phyloP scores from a whole-genome alignment of 2,888 invertebrate species.

The Blastobasis lacticolella region DNA sequence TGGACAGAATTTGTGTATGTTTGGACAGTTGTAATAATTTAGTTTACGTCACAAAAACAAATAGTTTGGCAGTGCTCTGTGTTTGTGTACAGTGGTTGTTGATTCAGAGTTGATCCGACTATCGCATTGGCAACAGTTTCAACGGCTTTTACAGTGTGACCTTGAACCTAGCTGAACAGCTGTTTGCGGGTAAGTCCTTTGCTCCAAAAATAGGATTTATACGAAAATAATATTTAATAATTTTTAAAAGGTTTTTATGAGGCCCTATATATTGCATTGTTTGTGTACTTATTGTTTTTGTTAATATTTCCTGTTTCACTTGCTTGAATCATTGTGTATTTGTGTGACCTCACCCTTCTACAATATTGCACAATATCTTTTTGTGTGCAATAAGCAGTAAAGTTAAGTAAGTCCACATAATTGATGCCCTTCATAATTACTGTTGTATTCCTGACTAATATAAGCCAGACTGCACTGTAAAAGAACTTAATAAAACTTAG shows the following conservation, averaged over 20 bases:
- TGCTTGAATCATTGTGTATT: not conserved
- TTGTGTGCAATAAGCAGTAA: not conserved
- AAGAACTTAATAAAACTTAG: too few relatives aligned
- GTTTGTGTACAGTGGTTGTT: slow-evolving; percentile 44
- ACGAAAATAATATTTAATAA: not conserved
- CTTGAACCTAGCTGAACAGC: slow-evolving; percentile 55
- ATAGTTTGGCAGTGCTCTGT: slow-evolving; percentile 57
- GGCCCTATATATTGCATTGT: not conserved
- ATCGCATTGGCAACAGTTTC: slow-evolving; percentile 40
- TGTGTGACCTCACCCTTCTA: not conserved
- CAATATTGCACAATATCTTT: too few relatives aligned
- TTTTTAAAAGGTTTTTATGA: not conserved
- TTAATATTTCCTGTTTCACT: not conserved
- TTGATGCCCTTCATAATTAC: too few relatives aligned
- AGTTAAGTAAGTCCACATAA: not conserved
- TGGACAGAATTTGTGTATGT: slow-evolving; percentile 16
- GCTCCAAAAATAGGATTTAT: not conserved
- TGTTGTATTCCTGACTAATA: too few relatives aligned
- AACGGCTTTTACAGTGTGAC: slow-evolving; percentile 30
- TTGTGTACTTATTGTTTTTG: not conserved
- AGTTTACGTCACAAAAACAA: slow-evolving; percentile 54
- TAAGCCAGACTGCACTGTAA: too few relatives aligned
- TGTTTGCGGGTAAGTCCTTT: slow-evolving; percentile 43
- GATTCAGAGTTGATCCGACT: slow-evolving; percentile 43
- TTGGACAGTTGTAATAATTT: slow-evolving; percentile 48